phyloP scores from a whole-genome alignment of 1,140 invertebrate species.

The Streblospio benedicti region DNA sequence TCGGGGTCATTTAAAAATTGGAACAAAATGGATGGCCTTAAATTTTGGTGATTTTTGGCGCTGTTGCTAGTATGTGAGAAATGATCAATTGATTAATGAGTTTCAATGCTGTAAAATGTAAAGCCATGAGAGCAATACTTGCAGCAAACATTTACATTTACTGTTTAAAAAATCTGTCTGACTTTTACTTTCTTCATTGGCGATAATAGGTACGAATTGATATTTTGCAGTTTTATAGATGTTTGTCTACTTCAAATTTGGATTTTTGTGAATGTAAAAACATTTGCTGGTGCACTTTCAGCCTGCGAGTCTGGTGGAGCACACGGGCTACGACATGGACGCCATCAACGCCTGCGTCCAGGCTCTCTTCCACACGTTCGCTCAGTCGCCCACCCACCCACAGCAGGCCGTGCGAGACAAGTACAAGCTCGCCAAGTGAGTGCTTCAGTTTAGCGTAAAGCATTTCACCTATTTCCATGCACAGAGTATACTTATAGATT shows the following conservation, averaged over 20 bases:
- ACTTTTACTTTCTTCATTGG: not conserved
- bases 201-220: no score
- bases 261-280: not conserved
- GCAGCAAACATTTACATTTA: not conserved
- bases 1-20: not conserved
- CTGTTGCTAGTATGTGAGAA: not conserved
- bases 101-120: not conserved
- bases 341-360: constrained; percentile 62
- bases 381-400: constrained; percentile 54
- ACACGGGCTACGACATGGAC: constrained; percentile 60
- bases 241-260: no score
- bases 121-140: not conserved
- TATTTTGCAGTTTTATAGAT: no score
- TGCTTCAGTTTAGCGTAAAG: constrained; percentile 14
- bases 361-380: constrained; percentile 61
- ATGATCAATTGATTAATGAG: not conserved
- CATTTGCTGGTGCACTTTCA: constrained; percentile 35
- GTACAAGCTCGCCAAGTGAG: constrained; percentile 66
- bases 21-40: not conserved
- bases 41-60: not conserved
- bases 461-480: no score
- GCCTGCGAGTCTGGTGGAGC: constrained; percentile 56
- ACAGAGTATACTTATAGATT: no score
- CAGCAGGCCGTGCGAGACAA: constrained; percentile 79
- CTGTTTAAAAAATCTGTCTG: not conserved